Base-by-base conservation (phyloP, 2,113 vertebrate genomes). In the Labeo rohita region DNA sequence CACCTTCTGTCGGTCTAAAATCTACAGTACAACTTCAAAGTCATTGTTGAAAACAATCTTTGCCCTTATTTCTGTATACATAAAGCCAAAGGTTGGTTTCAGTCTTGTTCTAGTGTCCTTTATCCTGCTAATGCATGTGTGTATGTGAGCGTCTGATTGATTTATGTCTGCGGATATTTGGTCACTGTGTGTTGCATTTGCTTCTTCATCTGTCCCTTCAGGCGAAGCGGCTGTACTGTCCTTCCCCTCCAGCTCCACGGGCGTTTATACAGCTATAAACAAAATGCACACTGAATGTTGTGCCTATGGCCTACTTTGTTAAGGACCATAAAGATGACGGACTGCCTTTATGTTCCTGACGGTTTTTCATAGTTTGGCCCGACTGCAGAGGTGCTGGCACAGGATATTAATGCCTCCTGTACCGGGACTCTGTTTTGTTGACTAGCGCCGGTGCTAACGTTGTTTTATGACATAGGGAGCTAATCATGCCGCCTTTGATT, bases 251-350 rank as follows among this genome's bases (percentile, higher is more conserved):
- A 68, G 63, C 61, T 82, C 23, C 80, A 63, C 8, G 56, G 79
- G 59, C n/a, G 63, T 82, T 82, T 68, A 82, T 68, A 68, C 63
- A 68, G 80, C 80, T 82, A 82, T 82, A 82, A 68, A 82, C 80
- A 66, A 82, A 82, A 36, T 68, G 8, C 15, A 11, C 47, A 68
- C 36, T 34, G 80, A 68, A 68, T 82, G 63, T 66, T 81, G 43
- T 81, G 79, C 63, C 80, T 68, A n/a, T 52, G 80, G 63, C 80
- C 63, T 82, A 68, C 80, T 82, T 82, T 82, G 61, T 82, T 82
- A 68, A 82, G 47, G 23, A 18, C 23, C n/a, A 82, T 82, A 82
- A 82, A 82, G 63, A 82, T 82, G 80, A 82, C 63, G 16, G 80
- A 82, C 80, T 68, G 80, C 47, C 47, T 68, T 68, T 82, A 50